Evolutionary conservation across 1,140 invertebrate genomes (phyloP).

Genomic region (Panagrolaimus sp.): DNA sequence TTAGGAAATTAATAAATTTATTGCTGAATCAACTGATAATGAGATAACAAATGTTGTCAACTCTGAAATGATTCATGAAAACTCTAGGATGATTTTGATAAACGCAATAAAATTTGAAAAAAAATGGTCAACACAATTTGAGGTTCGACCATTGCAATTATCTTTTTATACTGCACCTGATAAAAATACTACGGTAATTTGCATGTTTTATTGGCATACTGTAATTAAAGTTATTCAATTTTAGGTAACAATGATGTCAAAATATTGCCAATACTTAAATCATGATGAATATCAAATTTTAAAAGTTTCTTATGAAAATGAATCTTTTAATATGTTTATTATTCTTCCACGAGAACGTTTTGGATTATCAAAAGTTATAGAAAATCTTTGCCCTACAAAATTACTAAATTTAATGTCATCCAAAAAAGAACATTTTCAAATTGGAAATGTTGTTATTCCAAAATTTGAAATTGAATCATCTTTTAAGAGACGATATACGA

Average conservation of each 20-base stretch:
- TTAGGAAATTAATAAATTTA: slow-evolving; percentile 38
- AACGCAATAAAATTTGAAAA: slow-evolving; percentile 46
- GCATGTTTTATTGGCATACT: not conserved
- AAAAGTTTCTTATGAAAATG: slow-evolving; percentile 20
- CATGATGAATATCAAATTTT: slow-evolving; percentile 24
- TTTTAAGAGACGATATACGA: too few species aligned
- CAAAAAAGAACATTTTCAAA: not conserved
- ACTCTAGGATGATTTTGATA: slow-evolving; percentile 33
- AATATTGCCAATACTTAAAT: slow-evolving; percentile 17
- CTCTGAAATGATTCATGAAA: slow-evolving; percentile 11
- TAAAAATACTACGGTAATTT: slow-evolving; percentile 12
- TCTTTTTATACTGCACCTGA: slow-evolving; percentile 26
- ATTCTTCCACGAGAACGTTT: slow-evolving; percentile 28
- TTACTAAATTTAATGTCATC: not conserved
- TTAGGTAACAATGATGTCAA: not conserved
- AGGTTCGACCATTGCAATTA: slow-evolving; percentile 23
- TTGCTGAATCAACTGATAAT: slow-evolving; percentile 33
- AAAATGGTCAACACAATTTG: slow-evolving; percentile 30
- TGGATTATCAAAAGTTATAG: slow-evolving; percentile 17
- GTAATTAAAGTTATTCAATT: too few species aligned
- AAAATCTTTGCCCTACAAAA: slow-evolving; percentile 15
- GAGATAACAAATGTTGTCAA: slow-evolving; percentile 34
- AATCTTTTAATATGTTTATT: not conserved
- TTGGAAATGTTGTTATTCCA: slow-evolving; percentile 37
- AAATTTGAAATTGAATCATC: slow-evolving; percentile 54